Evolutionary conservation across 2,113 vertebrate species (phyloP), one percentile per base, ranked within the genome.

Genomic region (Dipodomys spectabilis): DNA sequence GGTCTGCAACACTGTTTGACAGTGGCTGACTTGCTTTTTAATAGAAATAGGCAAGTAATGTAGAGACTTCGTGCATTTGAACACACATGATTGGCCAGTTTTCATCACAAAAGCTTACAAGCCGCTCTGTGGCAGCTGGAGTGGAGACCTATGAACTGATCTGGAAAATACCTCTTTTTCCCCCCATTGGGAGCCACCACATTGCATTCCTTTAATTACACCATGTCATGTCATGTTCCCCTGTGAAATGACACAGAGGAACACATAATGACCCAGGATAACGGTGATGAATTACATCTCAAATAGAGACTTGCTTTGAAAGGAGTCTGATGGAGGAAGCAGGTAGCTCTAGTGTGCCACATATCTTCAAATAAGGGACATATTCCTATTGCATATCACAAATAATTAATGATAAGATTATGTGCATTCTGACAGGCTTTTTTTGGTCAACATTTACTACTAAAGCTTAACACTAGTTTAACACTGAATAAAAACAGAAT

Each of bases 201-300:
- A 98, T 96, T 97, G 92, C 89, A 19, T 97, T 97, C 93, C 95
- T 96, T 98, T 98, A 98, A 98, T 98, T 98, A 97, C 91, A 97
- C 95, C 86, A 86, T 97, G 98, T 98, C 98, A 98, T 98, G 97
- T 98, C 85, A 82, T 68, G 45, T 98, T 91, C 92, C 96, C 90
- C 6, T 97, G 96, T 97, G 98, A 98, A 98, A 98, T 98, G 98
- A 98, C 97, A 98, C 89, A 94, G 94, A 96, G 94, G 98, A 98
- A 97, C 96, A 97, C 60, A 94, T 98, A 96, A 97, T 97, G 98
- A 98, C 98, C 97, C 97, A 95, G 95, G 96, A 97, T 98, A 98
- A 98, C 97, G 95, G 97, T 98, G 98, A 98, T 98, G 97, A 98
- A 98, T 98, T 98, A 95, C 98, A 95, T 97, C 96, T 85, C 67